phyloP scores from a whole-genome alignment of 2,113 vertebrate genomes.

The Esox niger region DNA sequence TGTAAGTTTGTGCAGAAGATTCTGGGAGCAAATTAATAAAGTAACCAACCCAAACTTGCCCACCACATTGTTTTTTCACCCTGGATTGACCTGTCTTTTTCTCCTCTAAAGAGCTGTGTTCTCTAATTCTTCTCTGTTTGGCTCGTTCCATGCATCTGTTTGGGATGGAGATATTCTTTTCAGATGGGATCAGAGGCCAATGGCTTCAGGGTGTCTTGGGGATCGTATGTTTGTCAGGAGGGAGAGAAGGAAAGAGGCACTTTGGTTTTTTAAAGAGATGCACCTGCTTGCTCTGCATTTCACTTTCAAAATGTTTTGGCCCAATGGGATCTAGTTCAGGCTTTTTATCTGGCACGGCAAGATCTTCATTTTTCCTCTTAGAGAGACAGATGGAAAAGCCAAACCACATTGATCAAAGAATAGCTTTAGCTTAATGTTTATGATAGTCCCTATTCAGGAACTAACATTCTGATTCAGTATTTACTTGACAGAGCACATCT shows the following conservation, averaged over 20 bases:
- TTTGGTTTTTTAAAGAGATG: background rate
- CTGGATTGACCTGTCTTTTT: background rate
- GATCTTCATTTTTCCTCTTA: constrained; percentile 12
- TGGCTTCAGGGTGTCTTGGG: background rate
- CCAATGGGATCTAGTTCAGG: background rate
- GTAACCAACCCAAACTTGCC: too few species aligned
- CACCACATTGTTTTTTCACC: too few species aligned
- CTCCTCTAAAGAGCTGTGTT: too few species aligned
- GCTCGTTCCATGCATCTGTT: constrained; percentile 1
- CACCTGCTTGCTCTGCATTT: background rate
- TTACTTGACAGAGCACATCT: constrained; percentile 40
- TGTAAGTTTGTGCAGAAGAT: too few species aligned
- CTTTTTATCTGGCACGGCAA: background rate
- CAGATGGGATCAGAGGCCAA: background rate
- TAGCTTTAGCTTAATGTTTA: constrained; percentile 29
- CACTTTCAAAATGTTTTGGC: constrained; percentile 10
- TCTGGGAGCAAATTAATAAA: too few species aligned
- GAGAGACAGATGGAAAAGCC: constrained; percentile 12
- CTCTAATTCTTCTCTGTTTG: background rate
- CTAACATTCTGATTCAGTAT: constrained; percentile 30
- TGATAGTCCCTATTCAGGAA: constrained; percentile 20
- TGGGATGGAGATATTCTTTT: constrained; percentile 7
- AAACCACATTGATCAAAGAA: constrained; percentile 29
- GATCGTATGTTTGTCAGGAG: background rate
- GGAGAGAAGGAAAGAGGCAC: background rate